These are phyloP conservation scores for Epistrophe eligans DNA, from an alignment of 2,888 invertebrate genomes.

Conservation along the genomic window DNA sequence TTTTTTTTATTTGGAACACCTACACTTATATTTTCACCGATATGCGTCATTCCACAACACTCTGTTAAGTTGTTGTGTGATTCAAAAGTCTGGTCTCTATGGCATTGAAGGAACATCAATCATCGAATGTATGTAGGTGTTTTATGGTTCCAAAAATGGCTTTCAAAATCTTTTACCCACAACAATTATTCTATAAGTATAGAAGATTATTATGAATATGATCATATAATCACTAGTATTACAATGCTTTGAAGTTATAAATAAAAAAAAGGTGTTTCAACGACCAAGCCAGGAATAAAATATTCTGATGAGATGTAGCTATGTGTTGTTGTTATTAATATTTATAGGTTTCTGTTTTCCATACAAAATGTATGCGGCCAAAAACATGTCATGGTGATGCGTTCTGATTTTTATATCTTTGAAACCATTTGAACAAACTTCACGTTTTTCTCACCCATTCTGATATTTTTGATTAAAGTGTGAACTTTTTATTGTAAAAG, in stretches of 20 bases:
- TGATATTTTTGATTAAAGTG: too few relatives aligned
- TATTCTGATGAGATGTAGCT: conserved; percentile 10
- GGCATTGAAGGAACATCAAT: conserved; percentile 17
- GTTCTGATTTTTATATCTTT: too few relatives aligned
- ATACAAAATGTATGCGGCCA: too few relatives aligned
- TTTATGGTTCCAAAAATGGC: background rate
- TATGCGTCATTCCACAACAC: background rate
- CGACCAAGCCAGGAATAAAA: conserved; percentile 7
- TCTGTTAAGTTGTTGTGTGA: background rate
- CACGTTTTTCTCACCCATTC: too few relatives aligned
- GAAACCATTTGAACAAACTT: too few relatives aligned
- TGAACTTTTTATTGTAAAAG: too few relatives aligned
- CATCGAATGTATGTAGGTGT: conserved; percentile 4
- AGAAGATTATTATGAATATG: conserved; percentile 1
- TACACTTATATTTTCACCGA: background rate
- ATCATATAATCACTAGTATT: background rate
- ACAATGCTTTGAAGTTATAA: conserved; percentile 7
- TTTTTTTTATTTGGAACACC: background rate
- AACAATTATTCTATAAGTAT: background rate
- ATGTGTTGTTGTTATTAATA: too few relatives aligned
- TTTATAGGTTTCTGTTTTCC: too few relatives aligned
- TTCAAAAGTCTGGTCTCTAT: background rate
- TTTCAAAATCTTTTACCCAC: background rate
- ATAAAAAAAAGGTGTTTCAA: conserved; percentile 29
- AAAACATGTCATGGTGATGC: too few relatives aligned